Percentiles rank a stretch among this genome's conserved stretches.
Evolutionary conservation across 2,888 invertebrate genomes (phyloP).

Genomic region (Cynaeus angustus): DNA sequence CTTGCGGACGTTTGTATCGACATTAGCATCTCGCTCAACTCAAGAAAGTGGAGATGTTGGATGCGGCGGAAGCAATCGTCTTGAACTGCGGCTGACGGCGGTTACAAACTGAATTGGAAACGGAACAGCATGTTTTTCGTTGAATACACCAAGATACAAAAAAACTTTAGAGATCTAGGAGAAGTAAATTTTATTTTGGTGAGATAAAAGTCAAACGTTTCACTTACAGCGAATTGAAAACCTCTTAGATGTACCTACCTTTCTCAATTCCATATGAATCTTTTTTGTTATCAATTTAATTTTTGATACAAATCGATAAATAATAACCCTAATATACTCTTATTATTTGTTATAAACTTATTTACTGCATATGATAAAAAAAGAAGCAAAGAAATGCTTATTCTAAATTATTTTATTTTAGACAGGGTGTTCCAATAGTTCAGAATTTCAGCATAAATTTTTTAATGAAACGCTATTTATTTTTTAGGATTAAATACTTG

Average conservation of each 20-base stretch:
- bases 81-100: neutral
- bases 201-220: neutral
- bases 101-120: conserved; percentile 8
- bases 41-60: conserved; percentile 3
- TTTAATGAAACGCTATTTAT: too few species aligned
- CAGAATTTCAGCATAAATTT: too few species aligned
- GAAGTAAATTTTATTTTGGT: neutral
- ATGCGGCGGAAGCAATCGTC: conserved; percentile 12
- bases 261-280: neutral
- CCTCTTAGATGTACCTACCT: neutral
- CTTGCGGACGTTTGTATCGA: conserved; percentile 57
- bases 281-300: neutral
- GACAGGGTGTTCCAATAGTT: too few species aligned
- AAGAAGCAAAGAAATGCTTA: too few species aligned
- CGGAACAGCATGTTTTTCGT: conserved; percentile 5
- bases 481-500: too few species aligned
- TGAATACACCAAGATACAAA: neutral
- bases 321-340: too few species aligned
- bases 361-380: too few species aligned
- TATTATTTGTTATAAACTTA: too few species aligned
- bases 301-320: too few species aligned
- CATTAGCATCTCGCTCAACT: conserved; percentile 59
- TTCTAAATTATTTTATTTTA: too few species aligned
- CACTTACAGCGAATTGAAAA: neutral
- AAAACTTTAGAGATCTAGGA: neutral